A percentile compares a stretch with the other conserved stretches of the same genome.
These are phyloP conservation scores for Pseudotriccus pelzelni DNA, from an alignment of 2,797 vertebrate genomes.

Conservation along the genomic window DNA sequence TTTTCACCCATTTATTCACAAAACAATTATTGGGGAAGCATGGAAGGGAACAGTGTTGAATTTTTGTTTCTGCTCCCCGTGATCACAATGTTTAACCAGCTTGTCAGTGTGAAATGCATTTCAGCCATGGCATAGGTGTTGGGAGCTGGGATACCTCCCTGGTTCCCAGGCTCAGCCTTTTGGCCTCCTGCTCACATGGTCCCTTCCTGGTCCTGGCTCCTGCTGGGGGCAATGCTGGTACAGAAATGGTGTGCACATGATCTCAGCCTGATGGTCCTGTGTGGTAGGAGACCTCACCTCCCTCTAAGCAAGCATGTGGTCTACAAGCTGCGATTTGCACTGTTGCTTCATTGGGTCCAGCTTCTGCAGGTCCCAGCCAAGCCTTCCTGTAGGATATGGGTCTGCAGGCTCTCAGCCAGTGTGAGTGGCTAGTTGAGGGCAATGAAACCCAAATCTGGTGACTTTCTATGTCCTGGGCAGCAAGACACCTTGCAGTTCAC, in stretches of 20 bases:
- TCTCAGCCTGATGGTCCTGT: neutral
- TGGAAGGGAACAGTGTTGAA: neutral
- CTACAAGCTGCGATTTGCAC: fast-evolving
- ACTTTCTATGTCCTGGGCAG: neutral
- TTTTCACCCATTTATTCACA: neutral
- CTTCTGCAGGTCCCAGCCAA: neutral
- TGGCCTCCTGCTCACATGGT: fast-evolving
- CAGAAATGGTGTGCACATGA: neutral
- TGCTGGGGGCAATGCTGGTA: fast-evolving
- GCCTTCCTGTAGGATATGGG: fast-evolving
- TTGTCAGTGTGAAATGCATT: fast-evolving
- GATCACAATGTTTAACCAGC: neutral
- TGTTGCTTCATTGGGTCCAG: fast-evolving
- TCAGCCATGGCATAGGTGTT: neutral
- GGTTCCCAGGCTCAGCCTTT: neutral
- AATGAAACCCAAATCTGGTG: neutral
- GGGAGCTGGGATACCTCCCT: neutral
- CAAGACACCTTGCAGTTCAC: fast-evolving
- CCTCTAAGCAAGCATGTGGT: neutral
- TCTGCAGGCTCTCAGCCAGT: neutral
- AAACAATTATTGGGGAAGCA: neutral
- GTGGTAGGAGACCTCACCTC: neutral
- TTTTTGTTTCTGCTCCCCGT: neutral
- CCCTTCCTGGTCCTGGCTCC: fast-evolving
- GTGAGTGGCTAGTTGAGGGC: neutral